phyloP scores from a whole-genome alignment of 2,113 vertebrate species.

The Melanotaenia duboulayi region DNA sequence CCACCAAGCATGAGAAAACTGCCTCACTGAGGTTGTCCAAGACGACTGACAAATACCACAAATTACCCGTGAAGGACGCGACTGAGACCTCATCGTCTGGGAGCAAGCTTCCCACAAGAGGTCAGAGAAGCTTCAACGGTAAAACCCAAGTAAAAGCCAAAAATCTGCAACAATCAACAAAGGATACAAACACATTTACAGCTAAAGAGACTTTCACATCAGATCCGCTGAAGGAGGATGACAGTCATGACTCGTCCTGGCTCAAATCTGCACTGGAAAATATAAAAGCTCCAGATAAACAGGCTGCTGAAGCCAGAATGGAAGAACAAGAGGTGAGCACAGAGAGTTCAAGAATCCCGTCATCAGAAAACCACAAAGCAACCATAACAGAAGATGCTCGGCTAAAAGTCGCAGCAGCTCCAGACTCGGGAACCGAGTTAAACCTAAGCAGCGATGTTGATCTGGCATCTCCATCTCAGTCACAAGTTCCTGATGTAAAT shows the following conservation, averaged over 20 bases:
- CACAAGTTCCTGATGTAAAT: neutral
- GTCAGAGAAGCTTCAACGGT: conserved; percentile 51
- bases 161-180: conserved; percentile 30
- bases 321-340: conserved; percentile 18
- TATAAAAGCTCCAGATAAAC: conserved; percentile 1
- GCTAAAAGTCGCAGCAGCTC: neutral
- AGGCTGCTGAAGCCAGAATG: conserved; percentile 2
- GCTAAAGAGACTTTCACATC: neutral
- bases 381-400: neutral
- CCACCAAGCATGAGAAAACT: conserved; percentile 53
- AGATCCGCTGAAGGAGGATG: conserved; percentile 13
- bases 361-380: neutral
- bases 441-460: neutral
- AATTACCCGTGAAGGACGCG: conserved; percentile 55
- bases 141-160: conserved; percentile 35
- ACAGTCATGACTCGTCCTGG: neutral
- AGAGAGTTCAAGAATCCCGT: conserved; percentile 15
- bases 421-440: neutral
- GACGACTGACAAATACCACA: conserved; percentile 43
- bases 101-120: conserved; percentile 68
- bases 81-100: conserved; percentile 19
- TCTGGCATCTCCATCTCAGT: neutral
- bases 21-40: conserved; percentile 48
- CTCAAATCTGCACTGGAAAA: conserved; percentile 18
- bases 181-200: neutral